These are phyloP conservation scores for Trididemnum clinides DNA, from an alignment of 23 tunicate genomes.

Conservation along the genomic window DNA sequence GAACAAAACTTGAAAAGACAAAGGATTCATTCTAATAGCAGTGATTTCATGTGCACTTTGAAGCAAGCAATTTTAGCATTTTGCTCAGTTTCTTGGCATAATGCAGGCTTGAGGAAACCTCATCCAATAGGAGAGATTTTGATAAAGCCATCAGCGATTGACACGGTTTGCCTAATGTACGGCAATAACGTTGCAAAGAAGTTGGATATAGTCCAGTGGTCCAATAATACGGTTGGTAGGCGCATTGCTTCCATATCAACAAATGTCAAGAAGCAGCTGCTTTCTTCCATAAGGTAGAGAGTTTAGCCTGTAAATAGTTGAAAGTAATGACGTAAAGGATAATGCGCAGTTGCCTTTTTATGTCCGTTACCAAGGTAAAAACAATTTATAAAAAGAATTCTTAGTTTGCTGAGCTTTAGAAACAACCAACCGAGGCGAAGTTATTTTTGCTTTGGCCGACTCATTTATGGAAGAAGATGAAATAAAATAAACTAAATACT, in stretches of 20 bases:
- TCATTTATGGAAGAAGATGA: background rate
- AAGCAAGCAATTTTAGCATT: background rate
- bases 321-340: background rate
- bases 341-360: background rate
- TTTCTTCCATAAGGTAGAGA: background rate
- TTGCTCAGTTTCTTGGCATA: background rate
- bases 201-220: background rate
- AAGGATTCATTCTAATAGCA: background rate
- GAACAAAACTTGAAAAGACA: too few relatives aligned
- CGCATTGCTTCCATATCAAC: background rate
- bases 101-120: background rate
- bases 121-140: background rate
- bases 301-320: background rate
- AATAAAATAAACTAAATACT: constrained; percentile 29
- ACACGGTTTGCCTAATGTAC: background rate
- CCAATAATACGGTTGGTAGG: background rate
- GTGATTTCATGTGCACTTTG: background rate
- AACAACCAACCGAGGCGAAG: background rate
- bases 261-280: background rate
- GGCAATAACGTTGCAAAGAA: background rate
- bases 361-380: too few relatives aligned
- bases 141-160: background rate
- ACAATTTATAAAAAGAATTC: background rate
- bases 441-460: background rate
- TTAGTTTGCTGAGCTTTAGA: background rate